Conservation (phyloP, 2,113 vertebrate species). For the Malurus melanocephalus region DNA sequence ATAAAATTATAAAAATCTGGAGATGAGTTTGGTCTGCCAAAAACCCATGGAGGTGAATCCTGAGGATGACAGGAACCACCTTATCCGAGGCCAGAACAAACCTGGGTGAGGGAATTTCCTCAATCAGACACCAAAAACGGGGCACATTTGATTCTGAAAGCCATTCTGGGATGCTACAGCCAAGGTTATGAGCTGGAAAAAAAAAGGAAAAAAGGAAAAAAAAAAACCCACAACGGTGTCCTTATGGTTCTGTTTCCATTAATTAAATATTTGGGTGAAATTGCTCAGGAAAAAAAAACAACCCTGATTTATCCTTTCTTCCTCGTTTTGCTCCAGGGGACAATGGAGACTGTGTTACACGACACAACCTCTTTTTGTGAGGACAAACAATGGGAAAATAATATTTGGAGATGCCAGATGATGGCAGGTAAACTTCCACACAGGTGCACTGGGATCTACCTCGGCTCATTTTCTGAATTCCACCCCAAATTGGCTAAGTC, state of each 20-base stretch:
- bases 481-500: background rate
- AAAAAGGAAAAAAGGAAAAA: background rate
- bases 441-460: background rate
- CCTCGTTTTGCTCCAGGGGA: background rate
- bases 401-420: constrained; percentile 9
- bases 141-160: background rate
- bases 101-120: background rate
- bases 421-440: background rate
- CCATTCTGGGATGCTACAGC: background rate
- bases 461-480: constrained; percentile 16
- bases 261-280: background rate
- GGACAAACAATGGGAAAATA: background rate
- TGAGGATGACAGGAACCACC: background rate
- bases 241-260: background rate
- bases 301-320: background rate
- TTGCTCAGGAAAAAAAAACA: background rate
- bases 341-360: constrained; percentile 1
- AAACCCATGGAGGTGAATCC: background rate
- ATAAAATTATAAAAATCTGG: background rate
- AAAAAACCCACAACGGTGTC: background rate
- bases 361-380: background rate
- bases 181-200: background rate
- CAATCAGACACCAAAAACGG: background rate
- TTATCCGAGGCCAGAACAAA: background rate
- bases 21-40: background rate